phyloP scores from a whole-genome alignment of 1,140 invertebrate species.

The Trachymyrmex septentrionalis region DNA sequence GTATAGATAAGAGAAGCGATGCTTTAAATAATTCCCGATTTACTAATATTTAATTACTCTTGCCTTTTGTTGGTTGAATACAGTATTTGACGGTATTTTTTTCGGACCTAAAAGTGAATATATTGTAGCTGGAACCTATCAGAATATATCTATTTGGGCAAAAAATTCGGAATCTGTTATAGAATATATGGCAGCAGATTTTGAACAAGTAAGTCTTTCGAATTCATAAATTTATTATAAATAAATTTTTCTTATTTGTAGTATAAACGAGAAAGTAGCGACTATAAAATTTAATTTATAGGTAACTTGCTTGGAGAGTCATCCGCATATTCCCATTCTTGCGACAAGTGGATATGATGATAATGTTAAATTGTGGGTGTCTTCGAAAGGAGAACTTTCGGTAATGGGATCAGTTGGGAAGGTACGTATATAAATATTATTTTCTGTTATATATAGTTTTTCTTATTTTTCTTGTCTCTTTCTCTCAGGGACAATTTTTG shows the following conservation, averaged over 20 bases:
- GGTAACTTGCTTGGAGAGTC: slow-evolving; percentile 97
- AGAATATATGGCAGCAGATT: slow-evolving; percentile 94
- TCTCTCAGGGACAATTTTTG: too few species aligned
- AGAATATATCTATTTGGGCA: slow-evolving; percentile 98
- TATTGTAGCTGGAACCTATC: slow-evolving; percentile 97
- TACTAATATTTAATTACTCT: not conserved
- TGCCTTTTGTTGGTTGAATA: slow-evolving; percentile 55
- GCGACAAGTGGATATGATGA: slow-evolving; percentile 96
- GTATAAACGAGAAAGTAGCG: not conserved
- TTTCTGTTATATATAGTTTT: slow-evolving; percentile 41
- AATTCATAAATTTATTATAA: slow-evolving; percentile 1
- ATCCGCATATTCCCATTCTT: slow-evolving; percentile 94
- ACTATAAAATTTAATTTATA: slow-evolving; percentile 81
- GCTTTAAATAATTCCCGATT: not conserved
- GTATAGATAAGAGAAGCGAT: too few species aligned
- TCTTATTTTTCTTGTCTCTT: slow-evolving; percentile 48
- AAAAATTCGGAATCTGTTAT: slow-evolving; percentile 95
- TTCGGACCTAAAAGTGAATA: slow-evolving; percentile 97
- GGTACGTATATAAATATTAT: too few species aligned
- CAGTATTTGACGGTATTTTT: slow-evolving; percentile 97
- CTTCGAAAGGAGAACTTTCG: slow-evolving; percentile 89
- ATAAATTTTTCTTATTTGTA: too few species aligned
- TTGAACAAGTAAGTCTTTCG: slow-evolving; percentile 92
- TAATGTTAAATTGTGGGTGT: slow-evolving; percentile 97
- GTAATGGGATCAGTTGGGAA: too few species aligned